Percentiles rank a stretch among this genome's conserved stretches.
These are phyloP conservation scores for Macroteleia sp. DNA, from an alignment of 2,888 invertebrate genomes.

Conservation along the genomic window DNA sequence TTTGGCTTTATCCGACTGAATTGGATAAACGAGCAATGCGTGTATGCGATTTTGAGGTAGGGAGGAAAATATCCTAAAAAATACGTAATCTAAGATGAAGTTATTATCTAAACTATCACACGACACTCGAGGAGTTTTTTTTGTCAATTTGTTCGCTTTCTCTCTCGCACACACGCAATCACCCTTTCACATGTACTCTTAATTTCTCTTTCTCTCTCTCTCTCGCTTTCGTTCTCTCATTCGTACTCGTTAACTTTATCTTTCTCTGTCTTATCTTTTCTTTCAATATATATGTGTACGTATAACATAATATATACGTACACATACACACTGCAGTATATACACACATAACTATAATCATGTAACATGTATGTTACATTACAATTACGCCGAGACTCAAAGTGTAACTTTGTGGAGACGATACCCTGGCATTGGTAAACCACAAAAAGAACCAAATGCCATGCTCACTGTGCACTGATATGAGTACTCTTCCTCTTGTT, in stretches of 20 bases:
- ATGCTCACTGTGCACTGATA: slow-evolving; percentile 65
- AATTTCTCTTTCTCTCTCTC: not conserved
- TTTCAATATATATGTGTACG: slow-evolving; percentile 32
- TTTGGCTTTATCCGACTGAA: slow-evolving; percentile 56
- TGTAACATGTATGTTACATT: slow-evolving; percentile 54
- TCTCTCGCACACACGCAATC: slow-evolving; percentile 3
- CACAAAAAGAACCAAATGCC: slow-evolving; percentile 50
- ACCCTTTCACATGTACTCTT: slow-evolving; percentile 6
- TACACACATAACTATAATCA: slow-evolving; percentile 52
- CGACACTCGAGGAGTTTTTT: slow-evolving; percentile 67
- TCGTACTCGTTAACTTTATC: not conserved
- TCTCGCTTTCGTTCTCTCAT: not conserved
- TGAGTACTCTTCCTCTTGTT: slow-evolving; percentile 61
- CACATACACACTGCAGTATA: slow-evolving; percentile 40
- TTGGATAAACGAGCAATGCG: slow-evolving; percentile 65
- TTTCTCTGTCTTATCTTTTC: slow-evolving; percentile 14
- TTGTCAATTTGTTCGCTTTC: slow-evolving; percentile 41
- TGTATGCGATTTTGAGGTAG: slow-evolving; percentile 75
- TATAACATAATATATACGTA: slow-evolving; percentile 23
- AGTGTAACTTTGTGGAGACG: slow-evolving; percentile 60
- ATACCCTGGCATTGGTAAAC: slow-evolving; percentile 58
- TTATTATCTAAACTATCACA: slow-evolving; percentile 69
- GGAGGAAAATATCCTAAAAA: slow-evolving; percentile 72
- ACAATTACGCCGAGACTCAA: slow-evolving; percentile 59
- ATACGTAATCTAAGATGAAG: slow-evolving; percentile 68